phyloP scores from a whole-genome alignment of 2,888 invertebrate species.

The Epinotia ramella region DNA sequence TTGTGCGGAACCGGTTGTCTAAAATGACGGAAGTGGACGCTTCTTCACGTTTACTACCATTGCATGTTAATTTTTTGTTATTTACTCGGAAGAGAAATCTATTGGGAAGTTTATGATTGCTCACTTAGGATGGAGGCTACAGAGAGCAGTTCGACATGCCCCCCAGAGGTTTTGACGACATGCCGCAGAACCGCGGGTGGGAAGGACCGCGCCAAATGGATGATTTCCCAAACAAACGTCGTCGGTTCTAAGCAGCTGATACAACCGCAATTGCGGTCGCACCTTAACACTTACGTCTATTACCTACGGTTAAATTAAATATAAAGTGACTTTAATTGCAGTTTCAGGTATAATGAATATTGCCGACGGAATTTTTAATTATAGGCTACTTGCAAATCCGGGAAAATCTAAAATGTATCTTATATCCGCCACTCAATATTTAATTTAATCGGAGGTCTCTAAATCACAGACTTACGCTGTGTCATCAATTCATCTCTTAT shows the following conservation, averaged over 20 bases:
- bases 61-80: conserved; percentile 45
- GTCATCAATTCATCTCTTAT: conserved; percentile 27
- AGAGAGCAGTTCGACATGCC: conserved; percentile 84
- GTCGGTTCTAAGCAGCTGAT: conserved; percentile 82
- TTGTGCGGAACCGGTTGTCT: background rate
- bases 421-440: conserved; percentile 9
- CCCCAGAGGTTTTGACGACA: conserved; percentile 78
- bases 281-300: conserved; percentile 32
- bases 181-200: conserved; percentile 84
- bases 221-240: conserved; percentile 88
- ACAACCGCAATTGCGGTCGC: conserved; percentile 42
- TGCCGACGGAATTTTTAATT: background rate
- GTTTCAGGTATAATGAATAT: background rate
- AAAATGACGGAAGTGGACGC: background rate
- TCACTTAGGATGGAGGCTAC: conserved; percentile 84
- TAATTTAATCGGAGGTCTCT: conserved; percentile 38
- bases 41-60: conserved; percentile 27
- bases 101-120: conserved; percentile 82
- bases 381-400: background rate
- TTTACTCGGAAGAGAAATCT: conserved; percentile 59
- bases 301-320: conserved; percentile 42
- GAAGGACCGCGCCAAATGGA: conserved; percentile 85
- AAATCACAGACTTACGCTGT: conserved; percentile 14
- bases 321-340: background rate
- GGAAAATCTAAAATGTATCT: background rate